Conservation (phyloP, 2,888 invertebrate genomes). For the Phaonia tiefii region DNA sequence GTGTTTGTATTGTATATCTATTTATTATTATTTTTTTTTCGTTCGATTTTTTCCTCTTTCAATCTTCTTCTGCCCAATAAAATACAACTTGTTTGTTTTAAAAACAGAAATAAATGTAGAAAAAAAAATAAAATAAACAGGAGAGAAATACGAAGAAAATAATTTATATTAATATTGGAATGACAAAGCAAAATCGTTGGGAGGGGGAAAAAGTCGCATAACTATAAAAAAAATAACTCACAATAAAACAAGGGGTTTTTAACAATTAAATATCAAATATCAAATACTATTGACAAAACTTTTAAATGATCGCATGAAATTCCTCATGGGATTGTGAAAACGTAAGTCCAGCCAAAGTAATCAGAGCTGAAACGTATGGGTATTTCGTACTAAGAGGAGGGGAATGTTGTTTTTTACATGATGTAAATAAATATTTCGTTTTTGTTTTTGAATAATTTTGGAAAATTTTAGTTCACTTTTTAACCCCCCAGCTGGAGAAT, state of each 20-base stretch:
- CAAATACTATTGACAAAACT: conserved; percentile 17
- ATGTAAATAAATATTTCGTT: no score
- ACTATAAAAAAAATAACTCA: background rate
- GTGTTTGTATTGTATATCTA: background rate
- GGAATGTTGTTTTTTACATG: no score
- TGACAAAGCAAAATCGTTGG: conserved; percentile 23
- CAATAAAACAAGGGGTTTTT: background rate
- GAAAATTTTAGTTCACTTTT: no score
- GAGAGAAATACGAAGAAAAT: background rate
- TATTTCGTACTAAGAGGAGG: no score
- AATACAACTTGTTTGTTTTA: conserved; percentile 45
- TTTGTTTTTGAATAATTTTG: no score
- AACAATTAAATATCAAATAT: background rate
- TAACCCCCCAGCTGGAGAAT: no score
- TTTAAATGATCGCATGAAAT: conserved; percentile 27
- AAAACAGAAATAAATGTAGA: conserved; percentile 2
- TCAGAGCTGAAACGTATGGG: no score
- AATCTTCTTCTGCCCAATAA: conserved; percentile 8
- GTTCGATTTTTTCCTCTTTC: background rate
- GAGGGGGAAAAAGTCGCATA: background rate
- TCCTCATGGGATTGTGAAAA: conserved; percentile 40
- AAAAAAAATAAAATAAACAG: background rate
- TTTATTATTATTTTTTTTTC: conserved; percentile 24
- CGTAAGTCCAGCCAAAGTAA: no score
- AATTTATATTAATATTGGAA: conserved; percentile 28